A percentile compares a stretch with the other conserved stretches of the same genome.
Evolutionary conservation across 2,888 invertebrate genomes (phyloP).

Genomic region (Pachliopta kotzebuea): DNA sequence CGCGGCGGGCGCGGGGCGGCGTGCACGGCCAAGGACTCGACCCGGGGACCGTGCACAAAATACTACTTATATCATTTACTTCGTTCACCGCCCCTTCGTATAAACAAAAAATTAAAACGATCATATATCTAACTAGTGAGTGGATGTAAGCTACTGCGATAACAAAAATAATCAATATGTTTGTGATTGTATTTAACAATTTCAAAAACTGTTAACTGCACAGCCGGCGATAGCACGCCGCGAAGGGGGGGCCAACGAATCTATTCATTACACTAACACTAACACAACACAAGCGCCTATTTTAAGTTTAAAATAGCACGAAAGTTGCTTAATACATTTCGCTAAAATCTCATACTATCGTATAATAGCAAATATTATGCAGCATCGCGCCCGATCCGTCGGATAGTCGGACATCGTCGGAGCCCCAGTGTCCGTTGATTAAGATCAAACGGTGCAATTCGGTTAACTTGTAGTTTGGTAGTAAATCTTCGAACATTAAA

Average conservation of each 20-base stretch:
- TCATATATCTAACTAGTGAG: neutral
- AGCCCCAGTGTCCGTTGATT: neutral
- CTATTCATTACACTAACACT: constrained; percentile 50
- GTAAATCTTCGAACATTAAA: constrained; percentile 47
- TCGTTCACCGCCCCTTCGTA: constrained; percentile 51
- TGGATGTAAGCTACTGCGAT: neutral
- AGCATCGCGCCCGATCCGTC: constrained; percentile 35
- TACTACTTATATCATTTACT: constrained; percentile 54
- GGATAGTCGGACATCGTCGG: neutral
- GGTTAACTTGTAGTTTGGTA: constrained; percentile 27
- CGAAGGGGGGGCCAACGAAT: constrained; percentile 49
- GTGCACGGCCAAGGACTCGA: constrained; percentile 36
- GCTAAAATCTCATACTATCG: constrained; percentile 54
- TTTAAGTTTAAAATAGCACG: constrained; percentile 74
- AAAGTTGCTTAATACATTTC: constrained; percentile 69
- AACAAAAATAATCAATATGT: neutral
- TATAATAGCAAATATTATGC: constrained; percentile 60
- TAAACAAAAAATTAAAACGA: neutral
- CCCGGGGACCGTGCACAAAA: constrained; percentile 52
- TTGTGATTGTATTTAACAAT: neutral
- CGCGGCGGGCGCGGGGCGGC: constrained; percentile 35
- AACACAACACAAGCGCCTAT: constrained; percentile 76
- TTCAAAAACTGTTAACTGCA: constrained; percentile 10
- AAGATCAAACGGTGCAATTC: neutral
- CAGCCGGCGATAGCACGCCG: constrained; percentile 1